Evolutionary conservation across 2,113 vertebrate genomes (phyloP).

Genomic region (Paracanthobrama guichenoti): DNA sequence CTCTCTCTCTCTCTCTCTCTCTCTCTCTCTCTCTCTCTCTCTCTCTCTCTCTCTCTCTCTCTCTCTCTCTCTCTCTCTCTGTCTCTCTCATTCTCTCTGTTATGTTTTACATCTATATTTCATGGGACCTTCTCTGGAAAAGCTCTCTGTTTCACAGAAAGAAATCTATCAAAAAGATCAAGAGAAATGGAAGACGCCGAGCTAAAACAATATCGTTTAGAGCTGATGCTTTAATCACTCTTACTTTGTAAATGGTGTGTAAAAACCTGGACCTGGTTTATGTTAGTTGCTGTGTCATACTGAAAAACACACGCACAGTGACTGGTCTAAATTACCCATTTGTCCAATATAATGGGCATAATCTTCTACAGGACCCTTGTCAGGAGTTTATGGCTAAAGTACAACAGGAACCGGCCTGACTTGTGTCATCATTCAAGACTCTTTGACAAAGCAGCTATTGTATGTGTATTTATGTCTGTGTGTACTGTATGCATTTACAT

Average conservation of each 20-base stretch:
- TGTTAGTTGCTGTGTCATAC: not conserved
- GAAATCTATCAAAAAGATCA: conserved; percentile 44
- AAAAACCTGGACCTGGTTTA: conserved; percentile 34
- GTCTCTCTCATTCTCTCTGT: conserved; percentile 28
- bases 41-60: conserved; percentile 48
- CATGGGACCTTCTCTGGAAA: conserved; percentile 42
- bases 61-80: conserved; percentile 50
- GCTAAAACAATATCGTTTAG: conserved; percentile 52
- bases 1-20: conserved; percentile 57
- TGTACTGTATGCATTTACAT: conserved; percentile 23
- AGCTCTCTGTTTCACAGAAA: conserved; percentile 25
- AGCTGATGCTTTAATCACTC: conserved; percentile 43
- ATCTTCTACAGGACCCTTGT: conserved; percentile 61
- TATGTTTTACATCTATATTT: conserved; percentile 47
- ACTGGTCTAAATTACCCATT: conserved; percentile 47
- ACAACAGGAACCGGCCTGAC: conserved; percentile 59
- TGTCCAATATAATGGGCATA: conserved; percentile 44
- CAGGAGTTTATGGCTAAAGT: conserved; percentile 62
- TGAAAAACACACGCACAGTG: conserved; percentile 48
- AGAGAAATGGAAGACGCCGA: conserved; percentile 14
- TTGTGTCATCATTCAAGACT: conserved; percentile 76
- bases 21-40: not conserved
- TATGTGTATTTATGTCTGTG: conserved; percentile 61
- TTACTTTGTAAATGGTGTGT: conserved; percentile 46
- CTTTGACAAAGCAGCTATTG: conserved; percentile 87